phyloP scores from a whole-genome alignment of 1,140 invertebrate species.

The Pantala flavescens region DNA sequence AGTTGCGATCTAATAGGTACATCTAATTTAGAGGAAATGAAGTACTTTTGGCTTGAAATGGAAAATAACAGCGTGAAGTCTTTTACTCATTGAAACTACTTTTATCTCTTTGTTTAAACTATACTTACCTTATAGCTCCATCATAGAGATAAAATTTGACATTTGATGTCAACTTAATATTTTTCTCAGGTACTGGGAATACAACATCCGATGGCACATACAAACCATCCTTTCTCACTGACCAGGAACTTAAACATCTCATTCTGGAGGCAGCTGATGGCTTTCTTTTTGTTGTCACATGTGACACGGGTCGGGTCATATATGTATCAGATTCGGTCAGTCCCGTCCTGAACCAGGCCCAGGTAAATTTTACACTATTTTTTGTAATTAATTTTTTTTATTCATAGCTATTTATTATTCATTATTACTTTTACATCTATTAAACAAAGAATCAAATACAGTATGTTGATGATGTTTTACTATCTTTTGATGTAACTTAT shows the following conservation, averaged over 20 bases:
- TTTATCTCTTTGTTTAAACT: too few relatives aligned
- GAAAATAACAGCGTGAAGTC: too few relatives aligned
- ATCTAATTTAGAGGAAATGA: too few relatives aligned
- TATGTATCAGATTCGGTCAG: slow-evolving; percentile 98
- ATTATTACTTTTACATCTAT: slow-evolving; percentile 21
- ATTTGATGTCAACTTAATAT: slow-evolving; percentile 11
- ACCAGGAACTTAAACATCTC: slow-evolving; percentile 97
- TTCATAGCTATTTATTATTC: slow-evolving; percentile 13
- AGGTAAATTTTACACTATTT: too few relatives aligned
- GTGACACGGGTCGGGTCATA: slow-evolving; percentile 92
- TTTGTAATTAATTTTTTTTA: slow-evolving; percentile 14
- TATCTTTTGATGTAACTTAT: too few relatives aligned
- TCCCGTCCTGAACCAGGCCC: slow-evolving; percentile 92
- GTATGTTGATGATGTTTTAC: too few relatives aligned
- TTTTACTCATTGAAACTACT: too few relatives aligned
- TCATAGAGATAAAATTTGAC: neutral
- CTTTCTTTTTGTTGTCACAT: slow-evolving; percentile 97
- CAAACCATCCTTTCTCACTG: slow-evolving; percentile 97
- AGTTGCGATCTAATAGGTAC: too few relatives aligned
- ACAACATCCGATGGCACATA: slow-evolving; percentile 88
- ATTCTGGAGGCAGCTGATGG: slow-evolving; percentile 99
- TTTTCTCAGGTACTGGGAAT: slow-evolving; percentile 76
- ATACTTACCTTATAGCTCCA: too few relatives aligned
- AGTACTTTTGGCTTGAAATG: too few relatives aligned
- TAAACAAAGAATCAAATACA: too few relatives aligned